A percentile compares a stretch with the other conserved stretches of the same genome.
phyloP scores from a whole-genome alignment of 2,888 invertebrate genomes.

The Buathra laborator region DNA sequence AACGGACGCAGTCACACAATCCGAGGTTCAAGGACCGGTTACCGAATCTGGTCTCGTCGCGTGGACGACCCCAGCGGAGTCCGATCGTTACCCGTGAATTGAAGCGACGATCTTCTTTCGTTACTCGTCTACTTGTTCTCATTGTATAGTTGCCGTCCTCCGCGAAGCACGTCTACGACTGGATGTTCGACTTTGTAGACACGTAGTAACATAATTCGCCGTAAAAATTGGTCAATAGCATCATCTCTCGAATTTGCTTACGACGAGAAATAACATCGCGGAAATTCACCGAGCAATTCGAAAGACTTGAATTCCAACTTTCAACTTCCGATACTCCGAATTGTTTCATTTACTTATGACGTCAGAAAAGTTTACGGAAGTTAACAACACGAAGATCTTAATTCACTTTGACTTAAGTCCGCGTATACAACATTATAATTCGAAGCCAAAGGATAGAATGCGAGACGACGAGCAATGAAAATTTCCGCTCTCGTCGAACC shows the following conservation, averaged over 20 bases:
- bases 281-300: not conserved
- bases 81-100: constrained; percentile 51
- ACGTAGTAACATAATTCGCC: not conserved
- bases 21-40: constrained; percentile 66
- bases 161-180: constrained; percentile 13
- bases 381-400: not conserved
- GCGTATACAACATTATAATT: not conserved
- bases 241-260: not conserved
- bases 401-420: constrained; percentile 25
- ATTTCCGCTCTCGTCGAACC: constrained; percentile 28
- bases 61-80: constrained; percentile 38
- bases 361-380: no score
- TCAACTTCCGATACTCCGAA: constrained; percentile 18
- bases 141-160: constrained; percentile 19
- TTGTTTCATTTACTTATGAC: no score
- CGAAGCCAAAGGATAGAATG: not conserved
- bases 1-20: constrained; percentile 51
- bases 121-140: not conserved
- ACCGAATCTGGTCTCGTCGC: constrained; percentile 60
- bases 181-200: constrained; percentile 5
- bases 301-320: constrained; percentile 11
- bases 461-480: constrained; percentile 17
- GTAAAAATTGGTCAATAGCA: constrained; percentile 6
- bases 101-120: constrained; percentile 21
- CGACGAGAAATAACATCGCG: not conserved